Conservation (phyloP, 1,140 invertebrate genomes). For the Steinernema khuongi region DNA sequence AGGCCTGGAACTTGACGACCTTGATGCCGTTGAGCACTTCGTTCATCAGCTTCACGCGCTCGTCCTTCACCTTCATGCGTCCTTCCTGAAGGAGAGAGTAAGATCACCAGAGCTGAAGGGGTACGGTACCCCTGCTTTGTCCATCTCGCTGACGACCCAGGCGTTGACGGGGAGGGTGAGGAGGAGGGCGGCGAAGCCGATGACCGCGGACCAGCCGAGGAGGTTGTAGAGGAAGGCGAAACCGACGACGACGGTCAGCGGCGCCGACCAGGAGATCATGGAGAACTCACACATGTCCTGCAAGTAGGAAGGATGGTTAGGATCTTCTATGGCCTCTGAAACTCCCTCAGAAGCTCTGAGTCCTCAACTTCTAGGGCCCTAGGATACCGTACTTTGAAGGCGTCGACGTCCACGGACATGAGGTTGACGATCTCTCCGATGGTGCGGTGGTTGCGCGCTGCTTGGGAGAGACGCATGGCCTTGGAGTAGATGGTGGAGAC, state of each 20-base stretch:
- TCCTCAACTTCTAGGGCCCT: too few species aligned
- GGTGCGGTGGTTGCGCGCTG: constrained; percentile 61
- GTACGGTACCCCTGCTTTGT: constrained; percentile 59
- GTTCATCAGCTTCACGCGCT: constrained; percentile 52
- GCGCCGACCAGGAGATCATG: constrained; percentile 57
- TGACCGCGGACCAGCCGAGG: constrained; percentile 58
- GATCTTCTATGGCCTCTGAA: too few species aligned
- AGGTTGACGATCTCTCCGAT: constrained; percentile 67
- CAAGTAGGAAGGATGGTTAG: constrained; percentile 44
- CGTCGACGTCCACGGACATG: constrained; percentile 63
- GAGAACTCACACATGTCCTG: constrained; percentile 63
- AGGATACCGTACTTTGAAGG: too few species aligned
- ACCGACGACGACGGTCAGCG: constrained; percentile 50
- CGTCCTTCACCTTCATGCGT: constrained; percentile 58
- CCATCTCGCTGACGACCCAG: constrained; percentile 59
- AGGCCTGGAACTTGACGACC: constrained; percentile 56
- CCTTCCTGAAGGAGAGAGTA: constrained; percentile 20
- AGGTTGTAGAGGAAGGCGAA: constrained; percentile 58
- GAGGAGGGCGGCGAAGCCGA: constrained; percentile 58
- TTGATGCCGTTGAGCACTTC: constrained; percentile 59
- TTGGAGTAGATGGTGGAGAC: not conserved
- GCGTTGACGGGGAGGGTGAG: constrained; percentile 59
- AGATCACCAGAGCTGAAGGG: not conserved
- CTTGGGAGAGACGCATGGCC: constrained; percentile 59
- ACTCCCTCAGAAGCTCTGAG: too few species aligned